Conservation (phyloP, 1,140 invertebrate genomes). For the Radopholus similis region DNA sequence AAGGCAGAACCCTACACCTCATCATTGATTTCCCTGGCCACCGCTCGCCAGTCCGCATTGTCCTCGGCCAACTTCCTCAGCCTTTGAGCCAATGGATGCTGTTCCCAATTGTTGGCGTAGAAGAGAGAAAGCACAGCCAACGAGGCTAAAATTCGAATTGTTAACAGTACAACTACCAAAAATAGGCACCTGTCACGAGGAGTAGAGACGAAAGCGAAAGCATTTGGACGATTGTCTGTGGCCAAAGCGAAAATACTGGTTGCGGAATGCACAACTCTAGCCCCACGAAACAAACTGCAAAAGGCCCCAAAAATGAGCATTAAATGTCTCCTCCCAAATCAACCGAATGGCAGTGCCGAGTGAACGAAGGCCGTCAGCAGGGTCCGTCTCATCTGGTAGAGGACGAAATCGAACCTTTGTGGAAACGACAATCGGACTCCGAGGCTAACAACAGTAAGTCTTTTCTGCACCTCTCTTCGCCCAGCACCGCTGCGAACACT, state of each 20-base stretch:
- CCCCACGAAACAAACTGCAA: constrained; percentile 31
- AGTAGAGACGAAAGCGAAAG: constrained; percentile 20
- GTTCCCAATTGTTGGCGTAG: constrained; percentile 12
- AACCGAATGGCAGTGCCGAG: constrained; percentile 22
- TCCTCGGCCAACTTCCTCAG: neutral
- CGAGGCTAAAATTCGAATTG: too few relatives aligned
- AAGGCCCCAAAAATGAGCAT: neutral
- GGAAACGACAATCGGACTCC: too few relatives aligned
- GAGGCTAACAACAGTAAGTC: too few relatives aligned
- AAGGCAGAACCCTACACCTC: constrained; percentile 7
- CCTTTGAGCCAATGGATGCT: constrained; percentile 1
- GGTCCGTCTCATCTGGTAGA: constrained; percentile 27
- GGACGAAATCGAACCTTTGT: constrained; percentile 30
- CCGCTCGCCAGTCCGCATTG: neutral
- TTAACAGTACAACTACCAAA: too few relatives aligned
- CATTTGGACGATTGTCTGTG: constrained; percentile 23
- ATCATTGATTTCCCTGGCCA: neutral
- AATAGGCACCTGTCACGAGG: too few relatives aligned
- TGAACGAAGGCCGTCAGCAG: constrained; percentile 28
- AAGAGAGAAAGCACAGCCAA: neutral
- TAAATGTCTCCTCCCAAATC: neutral
- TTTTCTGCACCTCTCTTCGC: constrained; percentile 23
- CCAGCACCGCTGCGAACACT: constrained; percentile 17
- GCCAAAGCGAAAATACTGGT: constrained; percentile 15
- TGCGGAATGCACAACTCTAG: constrained; percentile 27